Evolutionary conservation across 1,140 invertebrate genomes (phyloP).

Genomic region (Parasteatoda tepidariorum): DNA sequence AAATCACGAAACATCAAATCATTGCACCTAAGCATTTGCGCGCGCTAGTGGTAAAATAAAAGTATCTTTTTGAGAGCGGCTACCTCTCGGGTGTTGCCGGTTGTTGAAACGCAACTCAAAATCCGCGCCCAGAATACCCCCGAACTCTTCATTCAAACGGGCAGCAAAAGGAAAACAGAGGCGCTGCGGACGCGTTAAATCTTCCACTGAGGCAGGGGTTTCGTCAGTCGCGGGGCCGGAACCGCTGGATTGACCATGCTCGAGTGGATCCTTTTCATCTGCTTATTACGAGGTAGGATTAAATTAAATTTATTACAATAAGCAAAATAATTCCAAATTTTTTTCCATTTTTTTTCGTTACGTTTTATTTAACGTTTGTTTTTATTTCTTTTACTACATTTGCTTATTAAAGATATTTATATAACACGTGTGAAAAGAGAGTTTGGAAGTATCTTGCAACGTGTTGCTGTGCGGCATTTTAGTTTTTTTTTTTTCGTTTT

Average conservation of each 20-base stretch:
- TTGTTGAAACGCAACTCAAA: conserved; percentile 18
- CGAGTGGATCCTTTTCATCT: conserved; percentile 39
- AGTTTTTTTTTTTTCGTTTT: too few species aligned
- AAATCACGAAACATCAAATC: too few species aligned
- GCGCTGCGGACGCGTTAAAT: conserved; percentile 48
- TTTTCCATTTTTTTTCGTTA: too few species aligned
- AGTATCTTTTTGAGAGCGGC: not conserved
- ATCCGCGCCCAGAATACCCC: conserved; percentile 18
- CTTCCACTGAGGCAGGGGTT: not conserved
- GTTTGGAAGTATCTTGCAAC: too few species aligned
- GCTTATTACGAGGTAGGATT: conserved; percentile 45
- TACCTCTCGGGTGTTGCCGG: not conserved
- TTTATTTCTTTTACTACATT: too few species aligned
- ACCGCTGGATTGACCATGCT: conserved; percentile 52
- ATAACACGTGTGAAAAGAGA: too few species aligned
- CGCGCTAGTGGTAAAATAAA: too few species aligned
- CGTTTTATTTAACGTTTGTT: too few species aligned
- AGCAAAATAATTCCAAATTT: too few species aligned
- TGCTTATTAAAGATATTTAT: too few species aligned
- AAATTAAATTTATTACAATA: not conserved
- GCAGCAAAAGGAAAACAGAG: not conserved
- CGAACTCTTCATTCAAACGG: not conserved
- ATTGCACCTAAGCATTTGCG: too few species aligned
- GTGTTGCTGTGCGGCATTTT: too few species aligned
- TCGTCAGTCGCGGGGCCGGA: conserved; percentile 21